These are phyloP conservation scores for Rhineura floridana DNA, from an alignment of 2,113 vertebrate species.

Conservation along the genomic window DNA sequence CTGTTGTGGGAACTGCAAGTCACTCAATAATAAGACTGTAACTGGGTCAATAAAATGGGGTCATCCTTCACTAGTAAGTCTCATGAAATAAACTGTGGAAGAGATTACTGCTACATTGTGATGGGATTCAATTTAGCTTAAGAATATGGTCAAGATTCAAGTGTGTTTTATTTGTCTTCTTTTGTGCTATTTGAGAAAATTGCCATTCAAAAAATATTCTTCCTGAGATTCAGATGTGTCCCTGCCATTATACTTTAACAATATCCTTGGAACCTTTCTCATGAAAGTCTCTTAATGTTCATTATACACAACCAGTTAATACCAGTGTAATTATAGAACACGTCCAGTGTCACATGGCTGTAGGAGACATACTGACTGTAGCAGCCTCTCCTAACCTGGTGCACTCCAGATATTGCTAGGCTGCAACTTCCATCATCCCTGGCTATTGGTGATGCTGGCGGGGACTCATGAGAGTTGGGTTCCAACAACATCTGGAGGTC, in stretches of 20 bases:
- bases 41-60: background rate
- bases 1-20: constrained; percentile 35
- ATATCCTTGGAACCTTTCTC: constrained; percentile 5
- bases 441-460: no score
- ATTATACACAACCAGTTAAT: background rate
- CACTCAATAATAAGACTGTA: constrained; percentile 40
- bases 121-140: constrained; percentile 1
- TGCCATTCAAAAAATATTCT: constrained; percentile 25
- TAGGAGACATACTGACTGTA: background rate
- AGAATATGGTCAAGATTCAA: background rate
- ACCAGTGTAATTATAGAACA: background rate
- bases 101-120: background rate
- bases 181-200: constrained; percentile 7
- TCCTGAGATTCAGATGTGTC: constrained; percentile 31
- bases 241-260: background rate
- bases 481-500: no score
- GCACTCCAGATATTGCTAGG: no score
- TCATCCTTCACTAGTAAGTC: constrained; percentile 8
- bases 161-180: constrained; percentile 22
- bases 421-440: no score
- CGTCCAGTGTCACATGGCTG: background rate
- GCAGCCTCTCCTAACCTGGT: background rate
- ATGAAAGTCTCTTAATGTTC: background rate
- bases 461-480: no score
- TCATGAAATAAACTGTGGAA: constrained; percentile 23